Evolutionary conservation across 2,113 vertebrate genomes (phyloP).

Genomic region (Cyanoramphus novaezelandiae): DNA sequence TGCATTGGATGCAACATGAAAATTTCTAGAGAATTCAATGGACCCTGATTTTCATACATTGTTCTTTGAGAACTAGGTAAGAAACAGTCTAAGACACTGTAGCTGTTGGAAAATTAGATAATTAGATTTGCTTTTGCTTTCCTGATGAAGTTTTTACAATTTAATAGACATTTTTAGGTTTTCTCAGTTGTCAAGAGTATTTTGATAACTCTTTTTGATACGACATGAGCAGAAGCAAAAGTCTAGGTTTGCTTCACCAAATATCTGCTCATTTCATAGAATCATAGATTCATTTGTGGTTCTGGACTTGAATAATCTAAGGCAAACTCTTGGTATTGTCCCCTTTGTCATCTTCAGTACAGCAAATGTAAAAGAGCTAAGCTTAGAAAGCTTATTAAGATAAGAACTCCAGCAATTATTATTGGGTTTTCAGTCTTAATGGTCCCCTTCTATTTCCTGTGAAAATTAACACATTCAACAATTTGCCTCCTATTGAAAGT

Average conservation of each 20-base stretch:
- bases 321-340: not conserved
- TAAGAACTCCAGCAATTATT: not conserved
- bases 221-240: not conserved
- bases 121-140: not conserved
- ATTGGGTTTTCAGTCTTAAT: not conserved
- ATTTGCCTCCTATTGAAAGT: not conserved
- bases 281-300: not conserved
- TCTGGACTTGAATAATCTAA: not conserved
- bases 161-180: not conserved
- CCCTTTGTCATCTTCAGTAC: not conserved
- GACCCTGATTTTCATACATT: not conserved
- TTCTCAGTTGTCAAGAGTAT: not conserved
- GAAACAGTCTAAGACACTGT: not conserved
- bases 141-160: not conserved
- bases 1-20: not conserved
- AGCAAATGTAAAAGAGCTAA: not conserved
- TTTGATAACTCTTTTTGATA: not conserved
- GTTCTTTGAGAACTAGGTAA: not conserved
- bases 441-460: not conserved
- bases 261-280: not conserved
- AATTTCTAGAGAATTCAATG: not conserved
- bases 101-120: not conserved
- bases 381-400: not conserved
- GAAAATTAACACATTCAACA: not conserved
- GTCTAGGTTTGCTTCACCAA: not conserved